Percentiles rank a stretch among this genome's conserved stretches.
Conservation (phyloP, 2,888 invertebrate genomes). For the Nineta flava region DNA sequence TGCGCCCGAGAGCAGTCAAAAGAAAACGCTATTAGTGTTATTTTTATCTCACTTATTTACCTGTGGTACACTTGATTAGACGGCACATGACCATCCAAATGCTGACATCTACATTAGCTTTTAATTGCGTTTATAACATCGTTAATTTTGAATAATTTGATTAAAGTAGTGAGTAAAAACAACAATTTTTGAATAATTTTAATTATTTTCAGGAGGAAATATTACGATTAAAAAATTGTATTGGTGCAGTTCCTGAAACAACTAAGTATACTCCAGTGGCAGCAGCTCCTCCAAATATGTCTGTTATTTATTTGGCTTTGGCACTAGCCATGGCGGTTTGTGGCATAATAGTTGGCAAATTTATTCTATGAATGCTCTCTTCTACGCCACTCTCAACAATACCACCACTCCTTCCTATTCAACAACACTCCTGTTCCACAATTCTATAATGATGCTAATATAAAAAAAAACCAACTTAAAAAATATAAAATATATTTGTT, state of each 20-base stretch:
- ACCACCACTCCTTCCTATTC: neutral
- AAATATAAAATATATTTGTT: neutral
- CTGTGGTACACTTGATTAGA: no score
- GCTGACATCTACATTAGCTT: no score
- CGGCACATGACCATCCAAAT: no score
- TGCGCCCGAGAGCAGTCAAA: no score
- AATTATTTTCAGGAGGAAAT: constrained; percentile 39
- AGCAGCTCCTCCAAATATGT: constrained; percentile 36
- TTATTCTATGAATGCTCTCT: constrained; percentile 51
- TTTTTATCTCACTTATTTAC: no score
- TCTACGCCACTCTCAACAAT: neutral
- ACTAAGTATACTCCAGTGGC: constrained; percentile 41
- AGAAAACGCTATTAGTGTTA: no score
- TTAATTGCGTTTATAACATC: no score
- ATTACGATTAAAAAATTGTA: constrained; percentile 37
- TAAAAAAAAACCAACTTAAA: neutral
- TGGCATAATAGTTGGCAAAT: constrained; percentile 66
- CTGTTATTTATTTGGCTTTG: constrained; percentile 46
- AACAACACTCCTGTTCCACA: neutral
- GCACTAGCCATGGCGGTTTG: constrained; percentile 52
- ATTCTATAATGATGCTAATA: neutral
- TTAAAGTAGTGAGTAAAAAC: neutral
- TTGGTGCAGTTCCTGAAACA: constrained; percentile 25
- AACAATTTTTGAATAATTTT: neutral
- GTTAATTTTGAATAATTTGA: neutral